These are phyloP conservation scores for Junco hyemalis DNA, from an alignment of 2,113 vertebrate species.

Conservation along the genomic window DNA sequence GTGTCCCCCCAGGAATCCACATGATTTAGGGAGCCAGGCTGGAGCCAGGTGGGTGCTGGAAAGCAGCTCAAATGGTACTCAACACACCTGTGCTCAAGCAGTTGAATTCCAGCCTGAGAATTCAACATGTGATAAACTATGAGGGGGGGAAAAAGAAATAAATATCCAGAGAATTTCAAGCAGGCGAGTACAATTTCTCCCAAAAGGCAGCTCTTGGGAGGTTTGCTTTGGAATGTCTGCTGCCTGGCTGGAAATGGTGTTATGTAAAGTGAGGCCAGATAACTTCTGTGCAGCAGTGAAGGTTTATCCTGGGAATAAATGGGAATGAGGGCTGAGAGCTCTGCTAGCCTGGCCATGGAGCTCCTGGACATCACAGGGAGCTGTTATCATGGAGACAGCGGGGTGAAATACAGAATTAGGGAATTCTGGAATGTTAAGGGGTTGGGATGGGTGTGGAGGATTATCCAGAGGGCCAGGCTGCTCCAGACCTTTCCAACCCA, in stretches of 20 bases:
- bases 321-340: not conserved
- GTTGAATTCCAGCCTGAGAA: not conserved
- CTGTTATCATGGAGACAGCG: not conserved
- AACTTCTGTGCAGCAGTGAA: not conserved
- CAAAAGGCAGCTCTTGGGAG: not conserved
- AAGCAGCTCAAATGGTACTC: not conserved
- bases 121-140: not conserved
- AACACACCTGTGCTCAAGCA: not conserved
- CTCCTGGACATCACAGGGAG: not conserved
- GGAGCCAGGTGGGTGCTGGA: not conserved
- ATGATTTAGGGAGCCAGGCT: not conserved
- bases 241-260: not conserved
- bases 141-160: accelerated
- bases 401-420: not conserved
- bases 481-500: not conserved
- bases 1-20: not conserved
- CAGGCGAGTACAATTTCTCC: not conserved
- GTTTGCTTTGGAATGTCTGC: not conserved
- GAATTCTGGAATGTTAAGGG: not conserved
- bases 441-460: not conserved
- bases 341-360: not conserved
- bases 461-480: not conserved
- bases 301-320: not conserved
- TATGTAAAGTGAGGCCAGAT: not conserved
- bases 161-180: not conserved